Conservation (phyloP, 2,113 vertebrate genomes). For the Trinectes maculatus region DNA sequence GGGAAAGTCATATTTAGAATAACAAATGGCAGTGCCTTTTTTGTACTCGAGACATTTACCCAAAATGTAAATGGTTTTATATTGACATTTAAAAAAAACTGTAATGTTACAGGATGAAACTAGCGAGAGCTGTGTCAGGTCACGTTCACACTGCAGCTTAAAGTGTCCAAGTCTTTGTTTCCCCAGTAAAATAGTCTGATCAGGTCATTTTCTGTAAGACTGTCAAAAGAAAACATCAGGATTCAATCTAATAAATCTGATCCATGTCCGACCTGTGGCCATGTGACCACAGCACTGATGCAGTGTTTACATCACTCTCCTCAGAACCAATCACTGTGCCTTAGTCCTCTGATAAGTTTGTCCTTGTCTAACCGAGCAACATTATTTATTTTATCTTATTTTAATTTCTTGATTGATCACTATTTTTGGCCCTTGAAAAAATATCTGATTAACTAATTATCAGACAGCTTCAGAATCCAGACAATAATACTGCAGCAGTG, state of each 20-base stretch:
- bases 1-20: slow-evolving; percentile 88
- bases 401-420: no score
- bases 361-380: neutral
- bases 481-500: no score
- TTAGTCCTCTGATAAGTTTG: neutral
- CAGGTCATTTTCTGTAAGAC: neutral
- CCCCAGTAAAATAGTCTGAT: neutral
- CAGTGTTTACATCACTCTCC: neutral
- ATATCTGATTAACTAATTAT: no score
- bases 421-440: no score
- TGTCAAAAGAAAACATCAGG: neutral
- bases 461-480: no score
- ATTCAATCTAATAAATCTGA: neutral
- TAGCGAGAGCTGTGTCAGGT: slow-evolving; percentile 25
- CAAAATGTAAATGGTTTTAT: slow-evolving; percentile 84
- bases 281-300: neutral
- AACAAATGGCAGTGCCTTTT: slow-evolving; percentile 97
- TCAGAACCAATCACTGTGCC: slow-evolving; percentile 7
- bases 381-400: no score
- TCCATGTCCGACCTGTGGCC: neutral
- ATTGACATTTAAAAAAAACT: slow-evolving; percentile 72
- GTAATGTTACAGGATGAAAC: slow-evolving; percentile 58
- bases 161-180: neutral
- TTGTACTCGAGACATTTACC: slow-evolving; percentile 85
- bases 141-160: slow-evolving; percentile 45